A percentile compares a stretch with the other conserved stretches of the same genome.
Evolutionary conservation across 2,113 vertebrate genomes (phyloP).

Genomic region (Sarotherodon lohbergeri): DNA sequence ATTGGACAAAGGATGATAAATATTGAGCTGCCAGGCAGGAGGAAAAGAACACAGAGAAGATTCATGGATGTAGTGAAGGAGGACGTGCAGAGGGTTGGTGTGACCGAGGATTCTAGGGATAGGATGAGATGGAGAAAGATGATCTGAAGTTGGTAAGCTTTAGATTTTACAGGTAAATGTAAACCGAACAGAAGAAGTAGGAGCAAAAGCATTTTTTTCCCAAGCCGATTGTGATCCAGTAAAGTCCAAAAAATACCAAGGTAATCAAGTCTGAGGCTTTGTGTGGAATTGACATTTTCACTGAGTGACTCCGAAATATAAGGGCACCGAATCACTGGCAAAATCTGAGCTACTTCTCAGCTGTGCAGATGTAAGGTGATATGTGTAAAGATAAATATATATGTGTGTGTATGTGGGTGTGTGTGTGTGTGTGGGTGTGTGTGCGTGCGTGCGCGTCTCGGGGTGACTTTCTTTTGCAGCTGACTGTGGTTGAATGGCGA

Average conservation of each 20-base stretch:
- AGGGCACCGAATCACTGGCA: neutral
- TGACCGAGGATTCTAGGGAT: neutral
- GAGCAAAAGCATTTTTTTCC: neutral
- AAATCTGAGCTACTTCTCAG: neutral
- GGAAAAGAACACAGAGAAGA: neutral
- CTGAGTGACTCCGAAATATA: neutral
- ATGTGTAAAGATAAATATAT: neutral
- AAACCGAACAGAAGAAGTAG: neutral
- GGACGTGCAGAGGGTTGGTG: neutral
- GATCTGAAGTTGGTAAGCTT: neutral
- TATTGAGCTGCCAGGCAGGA: neutral
- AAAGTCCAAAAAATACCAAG: constrained; percentile 3
- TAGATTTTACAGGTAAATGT: neutral
- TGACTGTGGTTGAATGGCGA: constrained; percentile 46
- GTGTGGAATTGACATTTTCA: constrained; percentile 1
- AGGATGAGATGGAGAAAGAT: neutral
- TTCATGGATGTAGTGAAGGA: neutral
- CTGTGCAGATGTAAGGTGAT: neutral
- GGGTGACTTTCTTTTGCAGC: constrained; percentile 19
- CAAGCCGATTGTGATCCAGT: neutral
- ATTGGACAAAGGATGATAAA: neutral
- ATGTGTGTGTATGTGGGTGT: neutral
- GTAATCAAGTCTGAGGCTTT: neutral
- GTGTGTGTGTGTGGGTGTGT: accelerated
- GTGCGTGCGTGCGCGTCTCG: neutral